Conservation (phyloP, 1,140 invertebrate species). For the Himalopsyche phryganea region DNA sequence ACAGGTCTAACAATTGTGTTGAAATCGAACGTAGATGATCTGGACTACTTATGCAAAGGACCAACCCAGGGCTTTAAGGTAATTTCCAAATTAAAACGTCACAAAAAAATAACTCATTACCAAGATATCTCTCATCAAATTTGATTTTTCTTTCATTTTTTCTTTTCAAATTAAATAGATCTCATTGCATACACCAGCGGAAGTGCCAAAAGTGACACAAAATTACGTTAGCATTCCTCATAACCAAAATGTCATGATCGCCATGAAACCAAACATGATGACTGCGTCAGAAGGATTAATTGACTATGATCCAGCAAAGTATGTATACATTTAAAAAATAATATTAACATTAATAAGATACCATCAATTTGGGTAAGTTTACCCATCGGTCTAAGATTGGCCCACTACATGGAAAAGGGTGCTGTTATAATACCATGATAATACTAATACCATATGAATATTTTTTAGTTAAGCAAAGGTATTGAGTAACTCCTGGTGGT, state of each 20-base stretch:
- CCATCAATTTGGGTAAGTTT: no score
- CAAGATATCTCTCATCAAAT: no score
- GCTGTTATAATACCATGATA: no score
- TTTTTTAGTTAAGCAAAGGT: no score
- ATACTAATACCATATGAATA: no score
- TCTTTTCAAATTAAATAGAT: no score
- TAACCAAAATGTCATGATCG: conserved; percentile 55
- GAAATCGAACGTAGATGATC: conserved; percentile 39
- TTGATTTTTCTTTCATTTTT: conserved; percentile 18
- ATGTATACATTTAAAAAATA: not conserved
- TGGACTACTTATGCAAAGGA: conserved; percentile 47
- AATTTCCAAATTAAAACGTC: not conserved
- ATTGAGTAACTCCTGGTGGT: no score
- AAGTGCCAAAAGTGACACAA: conserved; percentile 56
- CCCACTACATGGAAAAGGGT: no score
- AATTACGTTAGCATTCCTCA: conserved; percentile 57
- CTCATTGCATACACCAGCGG: conserved; percentile 57
- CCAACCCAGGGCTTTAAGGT: conserved; percentile 52
- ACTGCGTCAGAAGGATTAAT: conserved; percentile 55
- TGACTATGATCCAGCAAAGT: conserved; percentile 51
- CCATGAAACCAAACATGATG: conserved; percentile 61
- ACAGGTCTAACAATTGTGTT: conserved; percentile 43
- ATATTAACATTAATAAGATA: no score
- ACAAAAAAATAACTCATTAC: no score
- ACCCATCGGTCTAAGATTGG: no score